Evolutionary conservation across 2,797 vertebrate genomes (phyloP).

Genomic region (Bovichtus diacanthus): DNA sequence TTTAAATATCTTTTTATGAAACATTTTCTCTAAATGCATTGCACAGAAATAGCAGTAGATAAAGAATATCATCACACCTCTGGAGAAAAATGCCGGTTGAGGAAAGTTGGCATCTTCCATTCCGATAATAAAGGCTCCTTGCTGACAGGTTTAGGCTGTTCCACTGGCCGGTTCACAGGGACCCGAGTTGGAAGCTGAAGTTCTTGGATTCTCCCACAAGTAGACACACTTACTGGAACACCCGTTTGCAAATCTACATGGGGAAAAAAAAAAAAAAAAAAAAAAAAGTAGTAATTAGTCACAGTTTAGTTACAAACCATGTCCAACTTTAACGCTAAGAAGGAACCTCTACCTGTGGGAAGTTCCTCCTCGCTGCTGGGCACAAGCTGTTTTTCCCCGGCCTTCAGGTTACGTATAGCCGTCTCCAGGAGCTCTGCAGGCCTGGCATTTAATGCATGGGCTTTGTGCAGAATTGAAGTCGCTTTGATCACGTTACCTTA

Average conservation of each 20-base stretch:
- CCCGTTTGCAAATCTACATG: slow-evolving; percentile 36
- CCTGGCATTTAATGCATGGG: slow-evolving; percentile 85
- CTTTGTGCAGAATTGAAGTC: slow-evolving; percentile 93
- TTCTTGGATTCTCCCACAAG: slow-evolving; percentile 50
- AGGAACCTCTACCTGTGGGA: slow-evolving; percentile 78
- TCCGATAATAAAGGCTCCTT: slow-evolving; percentile 70
- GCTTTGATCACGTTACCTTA: slow-evolving; percentile 92
- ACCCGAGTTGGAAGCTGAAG: slow-evolving; percentile 54
- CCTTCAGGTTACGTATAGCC: slow-evolving; percentile 89
- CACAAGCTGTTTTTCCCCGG: slow-evolving; percentile 87
- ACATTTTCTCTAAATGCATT: neutral
- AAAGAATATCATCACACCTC: slow-evolving; percentile 70
- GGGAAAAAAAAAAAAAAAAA: neutral
- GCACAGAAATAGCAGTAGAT: neutral
- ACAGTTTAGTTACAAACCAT: neutral
- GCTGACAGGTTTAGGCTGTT: slow-evolving; percentile 57
- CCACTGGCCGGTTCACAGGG: slow-evolving; percentile 55
- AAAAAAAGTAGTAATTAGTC: neutral
- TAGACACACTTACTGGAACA: slow-evolving; percentile 7
- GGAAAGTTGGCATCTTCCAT: slow-evolving; percentile 78
- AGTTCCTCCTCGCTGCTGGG: slow-evolving; percentile 85
- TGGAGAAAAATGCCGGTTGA: slow-evolving; percentile 74
- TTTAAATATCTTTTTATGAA: no score
- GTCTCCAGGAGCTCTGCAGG: slow-evolving; percentile 89
- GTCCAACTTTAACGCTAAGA: neutral